Evolutionary conservation across 2,888 invertebrate genomes (phyloP), one percentile per base, ranked within the genome.

Genomic region (Amiota mariae): DNA sequence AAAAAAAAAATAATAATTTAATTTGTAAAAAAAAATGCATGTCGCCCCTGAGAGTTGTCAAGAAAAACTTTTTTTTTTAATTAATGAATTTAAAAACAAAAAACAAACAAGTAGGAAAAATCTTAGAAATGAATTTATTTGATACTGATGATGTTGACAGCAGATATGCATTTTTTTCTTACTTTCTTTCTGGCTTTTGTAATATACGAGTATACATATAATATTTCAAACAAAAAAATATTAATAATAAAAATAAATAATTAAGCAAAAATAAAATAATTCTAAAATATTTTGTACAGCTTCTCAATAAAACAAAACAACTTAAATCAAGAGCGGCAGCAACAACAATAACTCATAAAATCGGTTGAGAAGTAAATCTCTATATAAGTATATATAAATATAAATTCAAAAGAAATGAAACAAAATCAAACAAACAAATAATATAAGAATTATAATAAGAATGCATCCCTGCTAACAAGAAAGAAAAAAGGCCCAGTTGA

Each of bases 51-150:
- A 24, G 24, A 24, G 24, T 24, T 24, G 24, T 24, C 24, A 59
- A 59, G 18, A 59, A 59, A 18, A 59, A 24, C 24, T 24, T 24
- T 24, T 24, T 24, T 3, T 18, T 59, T 20, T 46, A 63, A 36
- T 63, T 63, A n/a, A n/a, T 18, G 12, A 18, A 18, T 24, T 18
- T 1, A 20, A 54, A 59, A 20, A 20, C 8, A 18, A 59, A 59
- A 18, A 18, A 15, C 4, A 18, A 63, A 36, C n/a, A 63, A 13
- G 24, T 12, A 46, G 24, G 59, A 18, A 46, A 63, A 36, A 12
- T n/a, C 10, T 46, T 46, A n/a, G n/a, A 54, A 63, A 63, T 20
- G n/a, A n/a, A 63, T 63, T 15, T 46, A 63, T n/a, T n/a, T 36
- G 36, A 36, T 36, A 36, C 3, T 36, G 36, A 54, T 63, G 24